Conservation (phyloP, 2,888 invertebrate genomes). For the Gasteruption jaculator region DNA sequence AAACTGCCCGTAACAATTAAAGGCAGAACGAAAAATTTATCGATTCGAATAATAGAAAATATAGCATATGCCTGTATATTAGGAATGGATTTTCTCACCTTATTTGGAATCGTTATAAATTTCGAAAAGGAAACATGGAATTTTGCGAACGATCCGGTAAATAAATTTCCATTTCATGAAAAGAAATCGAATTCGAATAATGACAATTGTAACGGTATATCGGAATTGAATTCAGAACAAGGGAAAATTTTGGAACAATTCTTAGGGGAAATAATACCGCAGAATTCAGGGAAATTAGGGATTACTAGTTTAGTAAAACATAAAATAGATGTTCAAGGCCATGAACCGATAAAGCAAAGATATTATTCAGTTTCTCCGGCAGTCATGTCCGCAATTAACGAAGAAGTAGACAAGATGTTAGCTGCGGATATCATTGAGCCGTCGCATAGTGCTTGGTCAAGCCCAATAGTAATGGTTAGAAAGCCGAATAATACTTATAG, state of each 20-base stretch:
- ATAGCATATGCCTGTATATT: constrained; percentile 1
- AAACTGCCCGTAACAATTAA: no score
- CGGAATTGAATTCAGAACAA: no score
- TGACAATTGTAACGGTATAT: no score
- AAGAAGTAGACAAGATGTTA: constrained; percentile 40
- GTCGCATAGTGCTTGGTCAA: constrained; percentile 25
- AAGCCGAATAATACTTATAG: constrained; percentile 30
- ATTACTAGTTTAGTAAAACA: not conserved
- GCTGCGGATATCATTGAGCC: constrained; percentile 26
- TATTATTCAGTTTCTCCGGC: constrained; percentile 15
- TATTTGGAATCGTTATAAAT: no score
- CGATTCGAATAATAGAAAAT: no score
- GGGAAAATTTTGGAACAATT: constrained; percentile 2
- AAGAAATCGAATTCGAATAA: no score
- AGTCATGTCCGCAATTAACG: constrained; percentile 23
- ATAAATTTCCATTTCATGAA: no score
- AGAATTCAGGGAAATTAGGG: no score
- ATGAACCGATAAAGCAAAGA: no score
- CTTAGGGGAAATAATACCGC: not conserved
- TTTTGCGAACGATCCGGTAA: no score
- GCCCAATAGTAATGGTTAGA: constrained; percentile 30
- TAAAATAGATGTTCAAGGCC: constrained; percentile 6
- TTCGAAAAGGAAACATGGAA: no score
- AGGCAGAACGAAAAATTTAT: no score
- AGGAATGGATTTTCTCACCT: not conserved